phyloP scores from a whole-genome alignment of 2,888 invertebrate species.

The Melipona beecheii region DNA sequence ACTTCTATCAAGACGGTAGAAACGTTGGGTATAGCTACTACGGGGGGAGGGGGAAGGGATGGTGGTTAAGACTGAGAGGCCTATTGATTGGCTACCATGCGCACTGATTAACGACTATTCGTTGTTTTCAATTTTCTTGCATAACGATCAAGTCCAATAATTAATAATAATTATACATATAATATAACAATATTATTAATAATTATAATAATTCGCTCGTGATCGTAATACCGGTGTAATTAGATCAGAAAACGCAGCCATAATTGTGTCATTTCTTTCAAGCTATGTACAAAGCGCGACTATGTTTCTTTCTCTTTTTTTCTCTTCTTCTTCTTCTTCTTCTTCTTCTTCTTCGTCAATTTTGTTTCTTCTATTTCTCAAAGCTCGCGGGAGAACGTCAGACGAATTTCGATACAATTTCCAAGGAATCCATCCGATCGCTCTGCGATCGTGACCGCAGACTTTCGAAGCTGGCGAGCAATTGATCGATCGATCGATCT shows the following conservation, averaged over 20 bases:
- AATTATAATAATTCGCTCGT: constrained; percentile 73
- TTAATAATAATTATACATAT: constrained; percentile 66
- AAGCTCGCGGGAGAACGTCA: background rate
- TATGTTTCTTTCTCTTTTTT: constrained; percentile 28
- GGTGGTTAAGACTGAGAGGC: constrained; percentile 36
- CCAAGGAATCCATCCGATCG: background rate
- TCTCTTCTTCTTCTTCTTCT: background rate
- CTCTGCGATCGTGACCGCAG: background rate
- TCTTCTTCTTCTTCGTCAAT: background rate
- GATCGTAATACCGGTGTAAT: constrained; percentile 60
- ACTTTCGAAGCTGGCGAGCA: constrained; percentile 7
- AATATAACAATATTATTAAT: constrained; percentile 80
- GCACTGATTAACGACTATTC: constrained; percentile 69
- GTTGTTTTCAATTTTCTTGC: constrained; percentile 56
- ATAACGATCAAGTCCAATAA: constrained; percentile 72
- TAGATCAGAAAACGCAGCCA: constrained; percentile 64
- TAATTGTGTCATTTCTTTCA: constrained; percentile 59
- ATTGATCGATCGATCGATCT: constrained; percentile 42
- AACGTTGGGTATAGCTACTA: constrained; percentile 72
- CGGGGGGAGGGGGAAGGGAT: background rate
- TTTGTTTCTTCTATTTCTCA: constrained; percentile 68
- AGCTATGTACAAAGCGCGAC: constrained; percentile 83
- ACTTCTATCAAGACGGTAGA: constrained; percentile 80
- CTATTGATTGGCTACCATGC: constrained; percentile 63
- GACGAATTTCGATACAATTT: background rate